Base-by-base conservation (phyloP, 92 coral and sea anemone species). In the Phenganax stokvisi region DNA sequence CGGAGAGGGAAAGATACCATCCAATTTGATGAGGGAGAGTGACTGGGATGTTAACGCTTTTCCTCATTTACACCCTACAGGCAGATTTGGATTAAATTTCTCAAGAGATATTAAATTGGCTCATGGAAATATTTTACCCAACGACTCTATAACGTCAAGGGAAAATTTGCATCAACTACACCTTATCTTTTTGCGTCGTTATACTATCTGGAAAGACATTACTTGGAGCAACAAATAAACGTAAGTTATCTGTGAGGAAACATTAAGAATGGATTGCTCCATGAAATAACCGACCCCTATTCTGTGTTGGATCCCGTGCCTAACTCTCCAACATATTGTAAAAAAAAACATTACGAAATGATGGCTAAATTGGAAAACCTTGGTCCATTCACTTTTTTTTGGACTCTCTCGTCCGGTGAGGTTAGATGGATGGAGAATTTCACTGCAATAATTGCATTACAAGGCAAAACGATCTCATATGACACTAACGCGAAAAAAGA, bases 401-500 rank as follows among this genome's bases (percentile, higher is more conserved):
- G 57, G 75, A 70, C 75, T 15, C 29, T 70, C 28, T 70, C 75
- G 3, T 70, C 75, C 2, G 75, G 75, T 31, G 75, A 70, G 75
- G 75, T 70, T 70, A 70, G 75, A 70, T 70, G 75, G 75, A 51
- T 74, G 78, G 78, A 74, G 27, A 51, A 74, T 74, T 74, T 74
- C 78, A 74, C 59, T 6, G 51, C 78, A 74, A 59, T 74, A 74
- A 2, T 67, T 3, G 73, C 78, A 74, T 1, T 74, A 54, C 27
- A 8, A 51, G 78, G 78, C 16, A 74, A 30, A 74, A 74, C 60
- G 57, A 54, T 74, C 78, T 74, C 78, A 59, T 74, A 74, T 29
- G 80, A 79, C 10, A 72, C 64, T 17, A 78, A 84, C 82, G 61
- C 6, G 51, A 86, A 89, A 82, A 84, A 83, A 80, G 90, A 89